phyloP scores from a whole-genome alignment of 92 coral and sea anemone genomes.

The Diadumene lineata region DNA sequence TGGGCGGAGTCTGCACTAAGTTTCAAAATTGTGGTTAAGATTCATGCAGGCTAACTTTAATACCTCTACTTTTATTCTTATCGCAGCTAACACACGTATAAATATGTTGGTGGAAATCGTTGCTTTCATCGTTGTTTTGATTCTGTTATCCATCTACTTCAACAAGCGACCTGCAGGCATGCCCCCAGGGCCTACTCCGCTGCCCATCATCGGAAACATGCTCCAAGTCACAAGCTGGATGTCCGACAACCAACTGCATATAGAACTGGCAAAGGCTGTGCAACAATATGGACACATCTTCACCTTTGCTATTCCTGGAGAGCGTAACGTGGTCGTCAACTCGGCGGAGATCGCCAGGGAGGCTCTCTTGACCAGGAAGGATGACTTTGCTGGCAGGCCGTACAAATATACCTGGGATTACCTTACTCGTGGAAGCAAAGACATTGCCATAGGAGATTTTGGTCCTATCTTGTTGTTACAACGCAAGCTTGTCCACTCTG shows the following conservation, averaged over 20 bases:
- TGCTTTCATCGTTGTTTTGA: background rate
- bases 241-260: slow-evolving; percentile 17
- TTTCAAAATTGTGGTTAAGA: too few relatives aligned
- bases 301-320: slow-evolving; percentile 45
- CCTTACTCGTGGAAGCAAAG: slow-evolving; percentile 41
- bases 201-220: slow-evolving; percentile 44
- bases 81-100: too few relatives aligned
- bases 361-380: slow-evolving; percentile 46
- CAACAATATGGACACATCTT: slow-evolving; percentile 50
- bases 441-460: slow-evolving; percentile 55
- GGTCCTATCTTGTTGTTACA: slow-evolving; percentile 33
- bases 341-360: slow-evolving; percentile 51
- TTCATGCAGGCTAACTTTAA: too few relatives aligned
- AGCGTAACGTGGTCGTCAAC: slow-evolving; percentile 49
- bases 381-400: slow-evolving; percentile 58
- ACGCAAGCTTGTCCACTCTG: slow-evolving; percentile 72
- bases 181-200: slow-evolving; percentile 62
- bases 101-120: slow-evolving; percentile 13
- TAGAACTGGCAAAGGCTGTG: slow-evolving; percentile 36
- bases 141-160: background rate
- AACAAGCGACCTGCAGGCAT: slow-evolving; percentile 23
- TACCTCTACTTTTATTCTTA: too few relatives aligned
- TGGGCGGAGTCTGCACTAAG: too few relatives aligned
- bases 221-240: slow-evolving; percentile 24
- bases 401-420: slow-evolving; percentile 35